Evolutionary conservation across 2,797 vertebrate genomes (phyloP), one percentile per base, ranked within the genome.

Genomic region (Notolepis coatsorum): DNA sequence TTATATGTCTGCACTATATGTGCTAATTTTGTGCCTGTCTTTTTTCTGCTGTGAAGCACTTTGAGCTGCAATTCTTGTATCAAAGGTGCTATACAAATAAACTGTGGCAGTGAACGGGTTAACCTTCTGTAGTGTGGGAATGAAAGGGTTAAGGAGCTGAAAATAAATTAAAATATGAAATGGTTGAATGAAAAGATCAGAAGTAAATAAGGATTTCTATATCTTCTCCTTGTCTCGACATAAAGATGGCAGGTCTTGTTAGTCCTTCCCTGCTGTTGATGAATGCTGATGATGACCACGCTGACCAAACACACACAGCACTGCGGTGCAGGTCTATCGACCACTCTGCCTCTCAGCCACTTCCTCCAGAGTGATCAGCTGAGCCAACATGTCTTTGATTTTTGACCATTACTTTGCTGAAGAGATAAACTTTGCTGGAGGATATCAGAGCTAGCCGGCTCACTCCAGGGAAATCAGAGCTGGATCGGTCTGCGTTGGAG

Each of bases 391-490:
- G 38, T 68, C 73, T 71, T n/a, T 61, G 76, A 74, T 83, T 73
- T 85, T 51, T 79, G 61, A 68, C 81, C 72, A 59, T 78, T 75
- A 73, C 71, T 82, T 59, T 43, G 54, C 73, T 24, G 28, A 35
- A 49, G 51, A 77, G 81, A 82, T 80, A 78, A 77, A 75, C 73
- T 86, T 81, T 81, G 37, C 61, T 23, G 51, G 61, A 77, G 76
- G 73, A 60, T 61, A 78, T 80, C 70, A 71, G 75, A 71, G 67
- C 71, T n/a, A 48, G 54, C 18, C 12, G 61, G 37, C 46, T 53
- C 68, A 78, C 86, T 84, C 88, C 15, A 7, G 87, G 88, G 90
- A 91, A 91, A 91, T 90, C 88, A 91, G 77, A 77, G 62, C 39
- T 6, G 30, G 55, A 66, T 73, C 61, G 73, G 70, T 75, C 59